phyloP scores from a whole-genome alignment of 2,797 vertebrate genomes.

The Scarus forsteni region DNA sequence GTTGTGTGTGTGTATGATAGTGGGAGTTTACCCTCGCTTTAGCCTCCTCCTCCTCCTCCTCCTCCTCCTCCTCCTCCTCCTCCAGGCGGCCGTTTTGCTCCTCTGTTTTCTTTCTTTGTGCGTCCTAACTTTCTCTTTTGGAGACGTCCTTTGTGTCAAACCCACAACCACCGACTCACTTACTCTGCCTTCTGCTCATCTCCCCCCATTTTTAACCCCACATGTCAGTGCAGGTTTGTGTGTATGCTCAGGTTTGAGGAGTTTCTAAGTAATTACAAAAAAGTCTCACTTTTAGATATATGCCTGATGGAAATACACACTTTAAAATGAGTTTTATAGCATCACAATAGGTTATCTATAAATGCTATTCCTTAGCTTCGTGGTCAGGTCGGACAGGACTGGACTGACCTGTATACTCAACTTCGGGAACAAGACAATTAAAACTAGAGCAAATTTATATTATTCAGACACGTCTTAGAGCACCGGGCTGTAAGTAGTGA shows the following conservation, averaged over 20 bases:
- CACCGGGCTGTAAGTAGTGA: no score
- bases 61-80: conserved; percentile 52
- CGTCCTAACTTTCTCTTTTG: conserved; percentile 79
- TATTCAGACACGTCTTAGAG: no score
- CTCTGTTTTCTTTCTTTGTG: conserved; percentile 84
- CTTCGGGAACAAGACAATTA: no score
- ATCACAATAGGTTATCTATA: no score
- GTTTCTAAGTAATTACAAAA: no score
- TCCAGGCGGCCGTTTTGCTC: conserved; percentile 81
- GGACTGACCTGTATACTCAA: no score
- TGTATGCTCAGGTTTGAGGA: conserved; percentile 2
- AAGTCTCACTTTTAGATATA: no score
- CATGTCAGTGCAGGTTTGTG: conserved; percentile 4
- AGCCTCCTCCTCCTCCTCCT: conserved; percentile 37
- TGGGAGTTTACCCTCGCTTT: conserved; percentile 77
- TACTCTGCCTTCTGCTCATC: conserved; percentile 82
- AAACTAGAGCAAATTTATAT: no score
- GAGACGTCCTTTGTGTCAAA: conserved; percentile 79
- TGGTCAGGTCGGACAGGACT: no score
- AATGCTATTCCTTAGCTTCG: no score
- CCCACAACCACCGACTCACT: conserved; percentile 55
- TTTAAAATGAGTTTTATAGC: no score
- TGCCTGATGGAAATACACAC: no score
- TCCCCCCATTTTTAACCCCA: conserved; percentile 76
- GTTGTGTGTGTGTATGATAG: conserved; percentile 74